Percentiles rank a stretch among this genome's conserved stretches.
Evolutionary conservation across 2,797 vertebrate species (phyloP).

Genomic region (Enteromius viviparus): DNA sequence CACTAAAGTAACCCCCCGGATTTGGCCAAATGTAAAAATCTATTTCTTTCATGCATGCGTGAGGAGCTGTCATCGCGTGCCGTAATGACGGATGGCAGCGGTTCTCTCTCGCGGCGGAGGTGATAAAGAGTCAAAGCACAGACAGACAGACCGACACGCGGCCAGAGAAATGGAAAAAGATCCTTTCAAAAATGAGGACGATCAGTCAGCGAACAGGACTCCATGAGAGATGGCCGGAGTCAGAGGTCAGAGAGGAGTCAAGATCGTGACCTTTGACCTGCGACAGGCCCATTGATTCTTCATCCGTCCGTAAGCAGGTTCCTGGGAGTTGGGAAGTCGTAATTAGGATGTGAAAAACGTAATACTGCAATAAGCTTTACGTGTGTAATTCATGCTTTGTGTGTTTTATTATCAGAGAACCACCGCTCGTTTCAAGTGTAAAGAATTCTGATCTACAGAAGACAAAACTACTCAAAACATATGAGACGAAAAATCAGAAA

Average conservation of each 20-base stretch:
- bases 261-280: conserved; percentile 73
- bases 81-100: conserved; percentile 78
- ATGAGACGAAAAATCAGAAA: neutral
- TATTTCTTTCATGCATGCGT: conserved; percentile 77
- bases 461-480: neutral
- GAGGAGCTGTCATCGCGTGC: conserved; percentile 78
- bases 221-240: conserved; percentile 54
- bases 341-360: neutral
- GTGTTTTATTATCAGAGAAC: neutral
- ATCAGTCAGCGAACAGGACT: conserved; percentile 66
- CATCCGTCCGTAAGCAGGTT: neutral
- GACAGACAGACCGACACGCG: conserved; percentile 37
- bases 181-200: conserved; percentile 73
- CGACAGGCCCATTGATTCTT: neutral
- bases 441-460: neutral
- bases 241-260: conserved; percentile 74
- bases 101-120: conserved; percentile 68
- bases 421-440: neutral
- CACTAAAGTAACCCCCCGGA: conserved; percentile 82
- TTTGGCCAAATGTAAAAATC: conserved; percentile 85
- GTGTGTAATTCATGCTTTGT: neutral
- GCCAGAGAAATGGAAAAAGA: conserved; percentile 64
- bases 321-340: neutral
- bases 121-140: conserved; percentile 62
- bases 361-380: neutral